A percentile compares a stretch with the other conserved stretches of the same genome.
phyloP scores from a whole-genome alignment of 2,797 vertebrate genomes.

The Morus bassanus region DNA sequence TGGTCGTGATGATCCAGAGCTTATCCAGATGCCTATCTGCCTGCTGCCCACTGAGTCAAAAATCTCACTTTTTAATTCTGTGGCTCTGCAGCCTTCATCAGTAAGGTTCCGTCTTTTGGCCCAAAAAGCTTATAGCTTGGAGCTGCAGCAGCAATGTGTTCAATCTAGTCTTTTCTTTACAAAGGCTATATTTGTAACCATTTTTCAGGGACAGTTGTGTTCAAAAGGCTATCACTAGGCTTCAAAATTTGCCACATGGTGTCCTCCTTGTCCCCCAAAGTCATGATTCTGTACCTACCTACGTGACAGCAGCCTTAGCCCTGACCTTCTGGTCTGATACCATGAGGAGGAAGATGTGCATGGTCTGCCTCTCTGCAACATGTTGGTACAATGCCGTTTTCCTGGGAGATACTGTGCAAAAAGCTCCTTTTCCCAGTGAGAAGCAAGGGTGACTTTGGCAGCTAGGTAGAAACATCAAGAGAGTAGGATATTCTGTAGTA shows the following conservation, averaged over 20 bases:
- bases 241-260: not conserved
- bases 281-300: not conserved
- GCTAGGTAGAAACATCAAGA: not conserved
- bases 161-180: not conserved
- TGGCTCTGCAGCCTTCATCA: not conserved
- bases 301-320: not conserved
- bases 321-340: not conserved
- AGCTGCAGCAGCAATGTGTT: not conserved
- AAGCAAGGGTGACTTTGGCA: not conserved
- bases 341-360: not conserved
- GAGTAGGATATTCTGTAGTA: not conserved
- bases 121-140: not conserved
- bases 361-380: not conserved
- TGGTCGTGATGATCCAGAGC: not conserved
- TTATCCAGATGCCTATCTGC: not conserved
- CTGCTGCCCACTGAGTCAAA: not conserved
- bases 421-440: not conserved
- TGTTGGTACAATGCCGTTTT: not conserved
- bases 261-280: not conserved
- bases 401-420: not conserved
- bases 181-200: not conserved
- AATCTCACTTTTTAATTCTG: not conserved
- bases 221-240: not conserved
- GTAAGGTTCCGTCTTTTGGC: not conserved
- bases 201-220: not conserved